These are phyloP conservation scores for Ichneumon xanthorius DNA, from an alignment of 2,888 invertebrate species.

Conservation along the genomic window DNA sequence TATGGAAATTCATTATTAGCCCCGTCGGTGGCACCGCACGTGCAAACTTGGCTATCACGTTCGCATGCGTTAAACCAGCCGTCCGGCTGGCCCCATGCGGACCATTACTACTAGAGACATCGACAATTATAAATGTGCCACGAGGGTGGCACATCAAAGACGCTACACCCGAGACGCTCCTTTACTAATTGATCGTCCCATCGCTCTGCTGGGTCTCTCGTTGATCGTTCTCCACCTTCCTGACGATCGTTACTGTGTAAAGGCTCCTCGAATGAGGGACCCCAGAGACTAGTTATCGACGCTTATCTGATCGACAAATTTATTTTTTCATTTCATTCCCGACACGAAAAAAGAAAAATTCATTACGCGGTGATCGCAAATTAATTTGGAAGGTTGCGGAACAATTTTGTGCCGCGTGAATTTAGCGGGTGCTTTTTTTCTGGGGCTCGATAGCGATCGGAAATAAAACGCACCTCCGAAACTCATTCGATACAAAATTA, in stretches of 20 bases:
- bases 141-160: not conserved
- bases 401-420: too few species aligned
- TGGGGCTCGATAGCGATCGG: not conserved
- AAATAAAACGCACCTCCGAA: not conserved
- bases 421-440: too few species aligned
- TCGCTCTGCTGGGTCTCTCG: constrained; percentile 11
- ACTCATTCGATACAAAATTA: not conserved
- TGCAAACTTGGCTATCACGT: constrained; percentile 4
- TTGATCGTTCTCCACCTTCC: constrained; percentile 5
- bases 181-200: constrained; percentile 21
- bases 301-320: not conserved
- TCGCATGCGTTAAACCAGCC: constrained; percentile 6
- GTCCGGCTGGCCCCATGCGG: constrained; percentile 2
- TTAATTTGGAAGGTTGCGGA: too few species aligned
- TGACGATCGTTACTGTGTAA: not conserved
- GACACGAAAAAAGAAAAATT: not conserved
- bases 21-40: not conserved
- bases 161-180: not conserved
- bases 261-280: not conserved
- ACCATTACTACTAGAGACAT: constrained; percentile 6
- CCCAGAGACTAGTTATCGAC: not conserved
- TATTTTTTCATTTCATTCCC: not conserved
- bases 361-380: not conserved
- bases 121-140: constrained; percentile 18
- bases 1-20: constrained; percentile 6